Evolutionary conservation across 2,113 vertebrate species (phyloP).

Genomic region (Lipophrys pholis): DNA sequence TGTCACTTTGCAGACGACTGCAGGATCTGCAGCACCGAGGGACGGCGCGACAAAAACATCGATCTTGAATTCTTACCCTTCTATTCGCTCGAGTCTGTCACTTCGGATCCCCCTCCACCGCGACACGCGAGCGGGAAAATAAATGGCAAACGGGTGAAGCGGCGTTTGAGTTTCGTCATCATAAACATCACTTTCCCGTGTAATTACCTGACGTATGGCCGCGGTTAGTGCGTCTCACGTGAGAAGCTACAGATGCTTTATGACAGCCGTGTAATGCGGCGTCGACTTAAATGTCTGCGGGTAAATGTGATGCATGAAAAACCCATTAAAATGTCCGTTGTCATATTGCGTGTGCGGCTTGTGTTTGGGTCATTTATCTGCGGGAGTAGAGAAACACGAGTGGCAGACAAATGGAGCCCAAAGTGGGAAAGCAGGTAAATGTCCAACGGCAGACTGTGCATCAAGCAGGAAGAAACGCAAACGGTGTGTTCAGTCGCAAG

Average conservation of each 20-base stretch:
- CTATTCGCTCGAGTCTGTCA: accelerated
- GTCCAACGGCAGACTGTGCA: not conserved
- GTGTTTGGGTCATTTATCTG: not conserved
- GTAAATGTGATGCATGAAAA: conserved; percentile 5
- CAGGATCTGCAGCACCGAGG: not conserved
- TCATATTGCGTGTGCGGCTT: not conserved
- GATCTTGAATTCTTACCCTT: conserved; percentile 7
- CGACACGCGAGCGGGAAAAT: not conserved
- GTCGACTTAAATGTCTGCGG: not conserved
- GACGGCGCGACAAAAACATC: conserved; percentile 9
- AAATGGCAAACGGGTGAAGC: not conserved
- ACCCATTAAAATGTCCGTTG: not conserved
- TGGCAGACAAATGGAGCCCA: not conserved
- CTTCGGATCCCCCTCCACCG: too few species aligned
- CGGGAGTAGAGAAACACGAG: not conserved
- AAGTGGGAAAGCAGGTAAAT: not conserved
- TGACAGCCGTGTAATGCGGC: conserved; percentile 7
- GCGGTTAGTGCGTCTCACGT: not conserved
- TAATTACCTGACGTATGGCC: not conserved
- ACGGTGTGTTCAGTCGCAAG: too few species aligned
- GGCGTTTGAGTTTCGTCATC: not conserved
- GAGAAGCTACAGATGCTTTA: not conserved
- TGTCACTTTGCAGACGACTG: not conserved
- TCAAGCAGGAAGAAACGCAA: not conserved
- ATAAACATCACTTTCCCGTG: not conserved